phyloP scores from a whole-genome alignment of 92 coral and sea anemone genomes.

The Epizoanthus ramosus region DNA sequence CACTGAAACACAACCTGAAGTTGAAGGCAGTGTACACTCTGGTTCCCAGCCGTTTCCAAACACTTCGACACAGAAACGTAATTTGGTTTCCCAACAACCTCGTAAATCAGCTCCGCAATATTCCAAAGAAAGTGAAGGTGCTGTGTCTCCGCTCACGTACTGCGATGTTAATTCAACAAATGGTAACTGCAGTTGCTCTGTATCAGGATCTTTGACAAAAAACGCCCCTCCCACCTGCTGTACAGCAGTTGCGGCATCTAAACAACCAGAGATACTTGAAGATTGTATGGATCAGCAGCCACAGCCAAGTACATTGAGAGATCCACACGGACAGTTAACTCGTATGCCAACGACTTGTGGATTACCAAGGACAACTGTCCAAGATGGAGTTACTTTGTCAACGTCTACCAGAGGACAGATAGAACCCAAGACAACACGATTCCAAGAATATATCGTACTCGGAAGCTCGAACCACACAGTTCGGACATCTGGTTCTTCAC shows the following conservation, averaged over 20 bases:
- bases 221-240: background rate
- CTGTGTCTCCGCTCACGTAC: background rate
- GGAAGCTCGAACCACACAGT: background rate
- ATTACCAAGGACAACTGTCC: background rate
- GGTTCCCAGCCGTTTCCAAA: background rate
- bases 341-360: background rate
- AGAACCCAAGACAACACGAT: background rate
- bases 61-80: background rate
- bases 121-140: background rate
- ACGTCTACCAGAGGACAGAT: background rate
- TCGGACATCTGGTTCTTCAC: no score
- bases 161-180: background rate
- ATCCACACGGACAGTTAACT: background rate
- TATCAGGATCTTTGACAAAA: background rate
- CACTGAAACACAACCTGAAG: background rate
- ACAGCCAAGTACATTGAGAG: background rate
- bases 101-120: background rate
- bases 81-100: background rate
- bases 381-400: background rate
- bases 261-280: background rate
- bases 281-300: conserved; percentile 3
- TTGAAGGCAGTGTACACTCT: background rate
- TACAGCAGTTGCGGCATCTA: background rate
- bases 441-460: conserved; percentile 6
- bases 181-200: background rate